Evolutionary conservation across 2,888 invertebrate genomes (phyloP), one percentile per base, ranked within the genome.

Genomic region (Xestia sexstrigata): DNA sequence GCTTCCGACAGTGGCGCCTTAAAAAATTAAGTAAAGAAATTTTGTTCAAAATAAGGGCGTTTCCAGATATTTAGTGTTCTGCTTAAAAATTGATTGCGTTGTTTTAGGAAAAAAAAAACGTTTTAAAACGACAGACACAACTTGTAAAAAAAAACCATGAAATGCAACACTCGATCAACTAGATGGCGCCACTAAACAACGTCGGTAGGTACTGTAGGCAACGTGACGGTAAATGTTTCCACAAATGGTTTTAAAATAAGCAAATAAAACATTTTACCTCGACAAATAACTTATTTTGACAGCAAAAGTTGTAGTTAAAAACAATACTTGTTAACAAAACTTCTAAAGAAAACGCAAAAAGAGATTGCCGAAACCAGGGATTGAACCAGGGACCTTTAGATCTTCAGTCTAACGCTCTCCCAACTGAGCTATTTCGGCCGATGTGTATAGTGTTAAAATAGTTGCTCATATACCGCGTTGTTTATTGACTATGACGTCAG

Each of bases 341-440:
- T 70, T 65, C 13, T 0, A 62, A 60, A 75, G 39, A 52, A 69
- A 79, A 80, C 63, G 35, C 75, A 84, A 89, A 89, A 87, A 83
- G 82, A 72, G 4, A n/a, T 9, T 90, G 90, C 90, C 90, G 94
- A 93, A 94, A 94, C 94, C 94, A 90, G 94, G 94, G 94, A 94
- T 94, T 91, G 94, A 94, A 94, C 94, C 94, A 89, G 94, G 94
- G 94, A 94, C 94, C 94, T 94, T 94, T 94, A 94, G 94, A 94
- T 94, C 94, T 94, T 94, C 94, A 94, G 94, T 94, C 94, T 94
- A 94, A 94, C 94, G 94, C 94, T 94, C 94, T 94, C 94, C 94
- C 94, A 94, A 94, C 94, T 94, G 94, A 94, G 94, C 94, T 94
- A 94, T 94, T 94, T 94, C 94, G 94, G 94, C 94, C 55, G 35